Conservation (phyloP, 1,140 invertebrate genomes). For the Probaryconus sp. region DNA sequence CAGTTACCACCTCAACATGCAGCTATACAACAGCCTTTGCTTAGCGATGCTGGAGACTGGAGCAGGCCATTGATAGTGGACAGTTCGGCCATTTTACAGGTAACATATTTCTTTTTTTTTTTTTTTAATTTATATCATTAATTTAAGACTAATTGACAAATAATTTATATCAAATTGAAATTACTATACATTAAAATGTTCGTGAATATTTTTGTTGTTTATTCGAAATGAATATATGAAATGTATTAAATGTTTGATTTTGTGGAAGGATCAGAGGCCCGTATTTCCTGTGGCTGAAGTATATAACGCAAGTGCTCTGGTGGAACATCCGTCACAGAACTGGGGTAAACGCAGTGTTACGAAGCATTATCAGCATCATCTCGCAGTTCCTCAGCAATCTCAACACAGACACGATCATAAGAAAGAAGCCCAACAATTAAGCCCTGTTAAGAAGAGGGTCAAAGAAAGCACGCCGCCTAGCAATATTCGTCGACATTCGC, state of each 20-base stretch:
- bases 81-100: slow-evolving; percentile 85
- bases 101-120: slow-evolving; percentile 59
- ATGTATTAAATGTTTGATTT: too few species aligned
- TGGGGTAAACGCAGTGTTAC: slow-evolving; percentile 79
- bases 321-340: slow-evolving; percentile 79
- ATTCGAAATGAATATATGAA: too few species aligned
- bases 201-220: too few species aligned
- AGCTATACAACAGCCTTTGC: slow-evolving; percentile 84
- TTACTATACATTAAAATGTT: too few species aligned
- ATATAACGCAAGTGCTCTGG: slow-evolving; percentile 79
- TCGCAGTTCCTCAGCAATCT: slow-evolving; percentile 76
- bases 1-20: slow-evolving; percentile 86
- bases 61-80: slow-evolving; percentile 89
- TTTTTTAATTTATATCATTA: too few species aligned
- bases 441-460: slow-evolving; percentile 98
- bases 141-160: too few species aligned
- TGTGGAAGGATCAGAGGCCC: slow-evolving; percentile 81
- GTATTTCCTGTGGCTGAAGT: slow-evolving; percentile 84
- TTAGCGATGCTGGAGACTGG: slow-evolving; percentile 86
- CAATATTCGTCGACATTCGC: slow-evolving; percentile 76
- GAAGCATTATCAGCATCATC: slow-evolving; percentile 79
- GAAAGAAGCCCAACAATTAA: slow-evolving; percentile 94
- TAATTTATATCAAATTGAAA: too few species aligned
- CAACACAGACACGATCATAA: slow-evolving; percentile 81
- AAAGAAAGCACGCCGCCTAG: slow-evolving; percentile 95